Conservation (phyloP, 1,140 invertebrate species). For the Sarcophaga bullata region DNA sequence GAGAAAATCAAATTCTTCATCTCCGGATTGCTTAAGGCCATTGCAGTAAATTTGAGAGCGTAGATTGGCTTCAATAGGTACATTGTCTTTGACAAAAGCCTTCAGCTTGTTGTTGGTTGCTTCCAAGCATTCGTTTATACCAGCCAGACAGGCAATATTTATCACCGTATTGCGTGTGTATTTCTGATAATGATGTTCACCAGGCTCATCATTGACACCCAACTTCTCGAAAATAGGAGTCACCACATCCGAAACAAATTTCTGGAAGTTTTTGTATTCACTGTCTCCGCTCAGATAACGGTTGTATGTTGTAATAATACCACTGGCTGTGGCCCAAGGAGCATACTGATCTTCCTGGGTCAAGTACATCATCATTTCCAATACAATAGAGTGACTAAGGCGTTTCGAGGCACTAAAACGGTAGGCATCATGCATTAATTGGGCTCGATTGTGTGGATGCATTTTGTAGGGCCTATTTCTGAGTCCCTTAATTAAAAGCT, state of each 20-base stretch:
- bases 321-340: slow-evolving; percentile 70
- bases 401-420: slow-evolving; percentile 72
- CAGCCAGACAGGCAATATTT: slow-evolving; percentile 67
- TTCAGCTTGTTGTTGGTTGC: slow-evolving; percentile 62
- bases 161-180: slow-evolving; percentile 65
- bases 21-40: slow-evolving; percentile 71
- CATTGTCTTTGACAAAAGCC: slow-evolving; percentile 64
- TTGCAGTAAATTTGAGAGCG: slow-evolving; percentile 72
- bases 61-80: slow-evolving; percentile 54
- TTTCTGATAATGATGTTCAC: slow-evolving; percentile 63
- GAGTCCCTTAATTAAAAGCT: slow-evolving; percentile 67
- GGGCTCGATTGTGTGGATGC: slow-evolving; percentile 77
- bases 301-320: slow-evolving; percentile 59
- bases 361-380: slow-evolving; percentile 69
- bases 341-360: slow-evolving; percentile 70
- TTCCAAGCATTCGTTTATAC: slow-evolving; percentile 64
- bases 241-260: slow-evolving; percentile 58
- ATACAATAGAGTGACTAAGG: slow-evolving; percentile 64
- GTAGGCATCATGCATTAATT: slow-evolving; percentile 80
- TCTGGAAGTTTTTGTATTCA: slow-evolving; percentile 52
- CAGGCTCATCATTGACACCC: slow-evolving; percentile 58
- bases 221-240: slow-evolving; percentile 57
- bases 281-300: slow-evolving; percentile 52
- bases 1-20: slow-evolving; percentile 73
- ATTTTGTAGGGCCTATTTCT: slow-evolving; percentile 68